Evolutionary conservation across 2,888 invertebrate species (phyloP), one percentile per base, ranked within the genome.

Genomic region (Idaea straminata): DNA sequence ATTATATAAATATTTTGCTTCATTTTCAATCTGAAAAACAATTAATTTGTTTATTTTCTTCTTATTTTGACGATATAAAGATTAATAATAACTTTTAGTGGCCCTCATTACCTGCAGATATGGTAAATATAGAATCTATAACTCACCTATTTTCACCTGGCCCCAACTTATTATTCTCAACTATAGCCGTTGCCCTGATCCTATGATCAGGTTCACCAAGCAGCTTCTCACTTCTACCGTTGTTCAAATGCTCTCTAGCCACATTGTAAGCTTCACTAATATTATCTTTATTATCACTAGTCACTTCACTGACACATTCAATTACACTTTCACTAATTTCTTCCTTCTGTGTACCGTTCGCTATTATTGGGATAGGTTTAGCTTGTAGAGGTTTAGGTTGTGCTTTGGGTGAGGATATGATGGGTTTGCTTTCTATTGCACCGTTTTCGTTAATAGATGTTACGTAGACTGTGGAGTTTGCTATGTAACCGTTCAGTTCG

Each of bases 381-480:
- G 88, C 89, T 84, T 91, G 88, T 76, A 91, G 80, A 58, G 88
- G 88, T 77, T 89, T 93, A 3, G 89, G 92, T 69, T 85, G 88
- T 15, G 89, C 84, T 78, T 92, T 92, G 0, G 93, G 91, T 6
- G 92, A 92, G 5, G 92, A 90, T 78, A 89, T 91, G 4, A 88
- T 90, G 1, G 93, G 92, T 69, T 92, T 91, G 72, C 84, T 87
- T 70, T 92, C 91, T 77, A 92, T 90, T 13, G 93, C 83, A 69
- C 93, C 89, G 86, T 93, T 91, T 76, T 93, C 92, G 85, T 90
- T 91, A 63, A 96, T 95, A 74, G 96, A 96, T 71, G 96, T 97
- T 74, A 97, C 96, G 94, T 97, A 97, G 75, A 97, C 96, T 66
- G 96, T 96, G 66, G 96, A 96, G 83, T 95, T 96, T 83, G 96